Base-by-base conservation (phyloP, 2,888 invertebrate genomes). In the Andrena praecox region DNA sequence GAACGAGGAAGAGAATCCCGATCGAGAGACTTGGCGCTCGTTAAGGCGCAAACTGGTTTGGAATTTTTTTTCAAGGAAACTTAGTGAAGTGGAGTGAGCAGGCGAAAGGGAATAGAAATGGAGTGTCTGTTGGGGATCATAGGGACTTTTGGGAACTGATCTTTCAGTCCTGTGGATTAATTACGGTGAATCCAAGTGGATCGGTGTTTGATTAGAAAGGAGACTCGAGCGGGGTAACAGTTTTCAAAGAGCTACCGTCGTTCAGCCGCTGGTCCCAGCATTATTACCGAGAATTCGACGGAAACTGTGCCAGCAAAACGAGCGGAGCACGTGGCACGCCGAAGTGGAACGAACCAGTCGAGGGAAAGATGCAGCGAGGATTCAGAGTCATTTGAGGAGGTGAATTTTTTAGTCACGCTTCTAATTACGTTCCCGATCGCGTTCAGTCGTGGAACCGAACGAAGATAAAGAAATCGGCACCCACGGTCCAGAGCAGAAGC, bases 301-400 rank as follows among this genome's bases (percentile, higher is more conserved):
- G 48, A 42, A 70, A 73, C 56, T 42, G 68, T 54, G 64, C 54
- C 68, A 69, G 29, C 3, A 16, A 63, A 59, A 52, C 60, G 63
- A 67, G 50, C 59, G 64, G 8, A 84, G 72, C 87, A 87, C 87
- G 86, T 87, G 87, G 80, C 80, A 84, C 64, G 54, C 48, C 77
- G 71, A 84, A 81, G 76, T 82, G 85, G 82, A 85, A 82, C 85
- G 72, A 67, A 67, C 60, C 33, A 63, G 24, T 67, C 63, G 66
- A 79, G 69, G 75, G 59, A 72, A 74, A 76, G 69, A 77, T 59
- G 75, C 79, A 71, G 54, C 67, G 71, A 60, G 79, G 70, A 50
- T 67, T 74, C 68, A 48, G 10, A 62, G 60, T 20, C 60, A 56
- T 66, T 73, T 56, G 56, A 68, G 56, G 73, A 69, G 29, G 29